Percentiles rank a stretch among this genome's conserved stretches.
Conservation (phyloP, 2,888 invertebrate species). For the Cephus sareptanus region DNA sequence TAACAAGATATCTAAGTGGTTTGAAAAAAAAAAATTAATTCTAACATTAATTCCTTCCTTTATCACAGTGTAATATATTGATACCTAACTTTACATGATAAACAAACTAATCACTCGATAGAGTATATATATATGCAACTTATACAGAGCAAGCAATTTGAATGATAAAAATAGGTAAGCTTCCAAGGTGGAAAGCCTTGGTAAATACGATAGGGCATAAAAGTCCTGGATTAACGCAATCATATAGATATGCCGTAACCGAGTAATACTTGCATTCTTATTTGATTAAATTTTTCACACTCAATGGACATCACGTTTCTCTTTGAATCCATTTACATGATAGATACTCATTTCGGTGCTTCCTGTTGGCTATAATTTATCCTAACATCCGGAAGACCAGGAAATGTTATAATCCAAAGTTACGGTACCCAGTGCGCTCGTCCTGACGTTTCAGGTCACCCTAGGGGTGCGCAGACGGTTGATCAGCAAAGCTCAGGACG, state of each 20-base stretch:
- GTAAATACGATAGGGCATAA: too few species aligned
- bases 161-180: background rate
- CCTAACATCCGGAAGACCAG: background rate
- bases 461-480: slow-evolving; percentile 41
- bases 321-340: background rate
- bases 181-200: background rate
- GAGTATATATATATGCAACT: background rate
- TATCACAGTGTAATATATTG: background rate
- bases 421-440: slow-evolving; percentile 12
- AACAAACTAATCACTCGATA: background rate
- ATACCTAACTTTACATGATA: background rate
- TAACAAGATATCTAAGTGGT: background rate
- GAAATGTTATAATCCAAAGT: background rate
- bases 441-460: slow-evolving; percentile 12
- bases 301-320: background rate
- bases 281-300: background rate
- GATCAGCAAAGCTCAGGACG: slow-evolving; percentile 48
- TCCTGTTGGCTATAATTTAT: background rate
- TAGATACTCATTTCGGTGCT: background rate
- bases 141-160: background rate
- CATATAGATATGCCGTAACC: too few species aligned
- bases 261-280: too few species aligned
- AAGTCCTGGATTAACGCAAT: too few species aligned
- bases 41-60: background rate
- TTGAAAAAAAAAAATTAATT: background rate